A percentile compares a stretch with the other conserved stretches of the same genome.
Evolutionary conservation across 2,888 invertebrate genomes (phyloP).

Genomic region (Chalcis sispes): DNA sequence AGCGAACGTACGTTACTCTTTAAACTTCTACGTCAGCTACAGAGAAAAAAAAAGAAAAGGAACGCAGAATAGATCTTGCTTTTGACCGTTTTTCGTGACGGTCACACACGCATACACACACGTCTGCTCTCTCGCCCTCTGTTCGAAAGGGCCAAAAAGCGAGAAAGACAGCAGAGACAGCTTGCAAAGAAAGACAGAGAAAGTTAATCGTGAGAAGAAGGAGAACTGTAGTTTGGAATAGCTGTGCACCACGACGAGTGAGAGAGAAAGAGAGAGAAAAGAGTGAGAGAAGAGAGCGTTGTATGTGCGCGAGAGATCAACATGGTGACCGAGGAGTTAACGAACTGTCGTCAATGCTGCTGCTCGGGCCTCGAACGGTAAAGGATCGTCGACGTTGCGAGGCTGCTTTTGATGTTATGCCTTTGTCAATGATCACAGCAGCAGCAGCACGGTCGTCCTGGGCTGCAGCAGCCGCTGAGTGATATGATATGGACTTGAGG

Average conservation of each 20-base stretch:
- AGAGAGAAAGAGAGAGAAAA: slow-evolving; percentile 21
- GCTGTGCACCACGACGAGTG: too few species aligned
- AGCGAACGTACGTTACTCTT: too few species aligned
- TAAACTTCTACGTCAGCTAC: too few species aligned
- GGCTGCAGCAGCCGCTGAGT: slow-evolving; percentile 6
- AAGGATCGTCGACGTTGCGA: slow-evolving; percentile 29
- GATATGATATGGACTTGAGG: slow-evolving; percentile 62
- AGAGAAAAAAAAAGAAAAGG: not conserved
- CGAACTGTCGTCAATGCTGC: slow-evolving; percentile 68
- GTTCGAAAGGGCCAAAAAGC: slow-evolving; percentile 6
- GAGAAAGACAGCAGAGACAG: slow-evolving; percentile 29
- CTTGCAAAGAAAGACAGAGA: slow-evolving; percentile 10
- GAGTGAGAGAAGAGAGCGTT: slow-evolving; percentile 42
- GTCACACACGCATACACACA: slow-evolving; percentile 22
- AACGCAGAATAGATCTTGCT: slow-evolving; percentile 32
- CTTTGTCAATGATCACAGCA: slow-evolving; percentile 30
- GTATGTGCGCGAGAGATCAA: slow-evolving; percentile 60
- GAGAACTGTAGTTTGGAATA: slow-evolving; percentile 29
- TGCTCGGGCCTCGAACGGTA: slow-evolving; percentile 39
- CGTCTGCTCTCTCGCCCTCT: not conserved
- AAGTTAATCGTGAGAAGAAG: slow-evolving; percentile 39
- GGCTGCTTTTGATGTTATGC: slow-evolving; percentile 26
- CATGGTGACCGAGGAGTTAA: slow-evolving; percentile 73
- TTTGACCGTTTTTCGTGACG: slow-evolving; percentile 50
- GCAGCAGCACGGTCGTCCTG: slow-evolving; percentile 11